phyloP scores from a whole-genome alignment of 2,888 invertebrate genomes.

The Rotaria macrura region DNA sequence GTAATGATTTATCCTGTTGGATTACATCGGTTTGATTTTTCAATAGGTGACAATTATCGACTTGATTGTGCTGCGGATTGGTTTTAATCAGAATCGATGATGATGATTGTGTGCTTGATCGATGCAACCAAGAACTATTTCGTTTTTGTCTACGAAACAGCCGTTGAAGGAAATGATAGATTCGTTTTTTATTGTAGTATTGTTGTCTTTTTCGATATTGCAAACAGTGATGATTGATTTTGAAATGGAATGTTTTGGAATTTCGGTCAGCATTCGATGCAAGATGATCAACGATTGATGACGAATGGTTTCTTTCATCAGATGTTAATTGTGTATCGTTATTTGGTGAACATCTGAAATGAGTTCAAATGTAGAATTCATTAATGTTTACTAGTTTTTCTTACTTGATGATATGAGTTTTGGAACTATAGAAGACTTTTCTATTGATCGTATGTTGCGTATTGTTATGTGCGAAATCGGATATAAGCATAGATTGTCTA shows the following conservation, averaged over 20 bases:
- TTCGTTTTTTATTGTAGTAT: not conserved
- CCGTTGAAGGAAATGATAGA: not conserved
- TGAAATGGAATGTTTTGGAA: not conserved
- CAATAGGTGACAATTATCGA: too few species aligned
- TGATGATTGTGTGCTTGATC: too few species aligned
- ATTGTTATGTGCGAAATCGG: too few species aligned
- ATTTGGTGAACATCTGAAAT: too few species aligned
- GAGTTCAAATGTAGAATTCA: too few species aligned
- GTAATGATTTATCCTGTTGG: not conserved
- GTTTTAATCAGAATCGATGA: too few species aligned
- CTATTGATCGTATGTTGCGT: not conserved
- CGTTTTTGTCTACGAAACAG: not conserved
- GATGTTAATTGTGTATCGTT: too few species aligned
- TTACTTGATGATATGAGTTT: not conserved
- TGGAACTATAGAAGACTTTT: not conserved
- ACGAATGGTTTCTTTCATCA: too few species aligned
- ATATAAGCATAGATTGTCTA: not conserved
- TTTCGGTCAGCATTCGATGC: not conserved
- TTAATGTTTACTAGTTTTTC: not conserved
- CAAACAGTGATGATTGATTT: not conserved
- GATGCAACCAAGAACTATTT: not conserved
- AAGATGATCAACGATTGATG: too few species aligned
- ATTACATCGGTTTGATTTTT: not conserved
- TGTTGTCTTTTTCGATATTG: not conserved
- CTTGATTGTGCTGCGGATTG: too few species aligned